Conservation (phyloP, 2,113 vertebrate genomes). For the Muntiacus muntjak region DNA sequence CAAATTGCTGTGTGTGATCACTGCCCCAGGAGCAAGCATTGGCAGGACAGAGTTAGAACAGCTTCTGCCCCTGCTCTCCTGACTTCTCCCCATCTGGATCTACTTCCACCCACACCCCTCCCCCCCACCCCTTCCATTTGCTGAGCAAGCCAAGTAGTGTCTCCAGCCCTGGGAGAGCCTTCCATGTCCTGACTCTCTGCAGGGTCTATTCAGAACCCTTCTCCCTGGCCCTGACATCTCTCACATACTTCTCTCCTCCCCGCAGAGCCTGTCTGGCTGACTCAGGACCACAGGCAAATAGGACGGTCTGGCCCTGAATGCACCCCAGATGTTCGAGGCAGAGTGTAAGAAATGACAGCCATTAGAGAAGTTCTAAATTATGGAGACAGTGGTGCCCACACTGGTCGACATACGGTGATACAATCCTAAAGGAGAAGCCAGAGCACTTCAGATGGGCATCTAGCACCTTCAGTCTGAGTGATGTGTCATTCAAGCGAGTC, state of each 20-base stretch:
- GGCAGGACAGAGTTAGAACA: neutral
- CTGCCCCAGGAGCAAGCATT: neutral
- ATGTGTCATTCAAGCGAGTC: no score
- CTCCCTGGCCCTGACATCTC: neutral
- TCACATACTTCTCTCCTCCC: neutral
- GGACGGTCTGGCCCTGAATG: constrained; percentile 38
- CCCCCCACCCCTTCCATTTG: neutral
- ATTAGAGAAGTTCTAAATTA: neutral
- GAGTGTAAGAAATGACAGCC: neutral
- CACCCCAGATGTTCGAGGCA: constrained; percentile 37
- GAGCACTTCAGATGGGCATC: neutral
- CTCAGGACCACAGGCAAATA: constrained; percentile 62
- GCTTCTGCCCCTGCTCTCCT: neutral
- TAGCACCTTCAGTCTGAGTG: neutral
- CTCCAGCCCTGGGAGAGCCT: neutral
- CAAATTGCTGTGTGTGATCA: constrained; percentile 2
- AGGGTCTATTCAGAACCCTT: neutral
- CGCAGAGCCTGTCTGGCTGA: neutral
- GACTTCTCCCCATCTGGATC: neutral
- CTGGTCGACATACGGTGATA: neutral
- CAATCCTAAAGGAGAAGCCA: neutral
- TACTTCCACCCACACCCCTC: rapidly evolving
- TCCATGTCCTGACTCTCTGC: neutral
- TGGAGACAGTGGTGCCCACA: neutral
- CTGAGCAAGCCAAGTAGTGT: neutral